phyloP scores from a whole-genome alignment of 2,888 invertebrate species.

The Thysanoteuthis rhombus region DNA sequence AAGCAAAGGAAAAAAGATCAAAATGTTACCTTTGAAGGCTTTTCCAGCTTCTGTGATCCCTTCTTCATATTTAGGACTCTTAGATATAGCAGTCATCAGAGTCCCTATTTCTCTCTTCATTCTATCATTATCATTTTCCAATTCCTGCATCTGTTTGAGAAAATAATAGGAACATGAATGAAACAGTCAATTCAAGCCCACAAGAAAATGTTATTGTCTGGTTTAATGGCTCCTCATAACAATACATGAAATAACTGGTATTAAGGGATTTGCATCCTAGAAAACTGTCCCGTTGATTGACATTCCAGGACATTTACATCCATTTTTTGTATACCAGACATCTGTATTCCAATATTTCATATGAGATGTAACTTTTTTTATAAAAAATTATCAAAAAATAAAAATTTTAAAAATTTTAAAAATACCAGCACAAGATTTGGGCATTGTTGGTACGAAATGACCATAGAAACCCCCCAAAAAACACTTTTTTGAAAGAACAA shows the following conservation, averaged over 20 bases:
- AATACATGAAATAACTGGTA: neutral
- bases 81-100: conserved; percentile 74
- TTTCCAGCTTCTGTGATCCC: conserved; percentile 60
- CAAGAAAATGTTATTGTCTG: neutral
- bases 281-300: too few species aligned
- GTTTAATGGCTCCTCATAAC: neutral
- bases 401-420: too few species aligned
- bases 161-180: neutral
- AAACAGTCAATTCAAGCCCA: neutral
- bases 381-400: too few species aligned
- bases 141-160: conserved; percentile 62
- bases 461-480: too few species aligned
- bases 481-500: too few species aligned
- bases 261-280: too few species aligned
- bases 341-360: too few species aligned
- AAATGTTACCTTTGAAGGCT: conserved; percentile 65
- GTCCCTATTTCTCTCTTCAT: conserved; percentile 82
- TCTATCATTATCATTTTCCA: conserved; percentile 77
- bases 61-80: conserved; percentile 57
- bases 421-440: too few species aligned
- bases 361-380: too few species aligned
- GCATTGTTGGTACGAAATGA: too few species aligned
- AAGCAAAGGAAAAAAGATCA: neutral
- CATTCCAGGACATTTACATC: too few species aligned
- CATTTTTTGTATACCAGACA: too few species aligned